These are phyloP conservation scores for Sigmodon hispidus DNA, from an alignment of 2,113 vertebrate genomes.

Conservation along the genomic window DNA sequence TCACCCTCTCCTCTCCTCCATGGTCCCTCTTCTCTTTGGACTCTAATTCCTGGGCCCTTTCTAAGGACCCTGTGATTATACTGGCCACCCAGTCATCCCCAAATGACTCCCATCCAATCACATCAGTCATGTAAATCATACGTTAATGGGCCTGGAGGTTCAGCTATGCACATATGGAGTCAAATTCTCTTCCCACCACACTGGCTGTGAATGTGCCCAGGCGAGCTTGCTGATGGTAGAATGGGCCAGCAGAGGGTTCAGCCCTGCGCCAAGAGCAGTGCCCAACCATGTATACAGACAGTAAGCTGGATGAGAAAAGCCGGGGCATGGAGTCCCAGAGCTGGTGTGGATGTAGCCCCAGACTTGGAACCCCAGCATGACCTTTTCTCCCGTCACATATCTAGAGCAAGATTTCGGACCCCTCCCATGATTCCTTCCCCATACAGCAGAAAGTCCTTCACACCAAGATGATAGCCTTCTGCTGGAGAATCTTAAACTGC, in stretches of 20 bases:
- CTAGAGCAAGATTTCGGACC: neutral
- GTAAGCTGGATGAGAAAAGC: neutral
- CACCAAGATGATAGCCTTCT: neutral
- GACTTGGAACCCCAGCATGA: too few relatives aligned
- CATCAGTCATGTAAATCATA: neutral
- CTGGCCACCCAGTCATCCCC: neutral
- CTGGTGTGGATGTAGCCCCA: neutral
- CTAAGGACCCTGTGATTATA: neutral
- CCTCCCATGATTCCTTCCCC: neutral
- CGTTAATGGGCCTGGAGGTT: neutral
- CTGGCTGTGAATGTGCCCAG: neutral
- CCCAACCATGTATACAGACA: neutral
- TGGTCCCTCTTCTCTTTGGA: neutral
- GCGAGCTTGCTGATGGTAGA: too few relatives aligned
- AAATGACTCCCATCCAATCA: neutral
- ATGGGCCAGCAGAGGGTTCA: neutral
- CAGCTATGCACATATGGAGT: neutral
- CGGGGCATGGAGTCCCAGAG: neutral
- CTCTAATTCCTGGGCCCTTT: neutral
- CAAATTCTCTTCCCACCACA: neutral
- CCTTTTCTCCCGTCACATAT: too few relatives aligned
- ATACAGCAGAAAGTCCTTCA: neutral
- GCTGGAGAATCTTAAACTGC: neutral
- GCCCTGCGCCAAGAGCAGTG: neutral
- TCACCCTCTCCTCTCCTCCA: too few relatives aligned